A percentile compares a stretch with the other conserved stretches of the same genome.
phyloP scores from a whole-genome alignment of 2,113 vertebrate genomes.

The Pica pica region DNA sequence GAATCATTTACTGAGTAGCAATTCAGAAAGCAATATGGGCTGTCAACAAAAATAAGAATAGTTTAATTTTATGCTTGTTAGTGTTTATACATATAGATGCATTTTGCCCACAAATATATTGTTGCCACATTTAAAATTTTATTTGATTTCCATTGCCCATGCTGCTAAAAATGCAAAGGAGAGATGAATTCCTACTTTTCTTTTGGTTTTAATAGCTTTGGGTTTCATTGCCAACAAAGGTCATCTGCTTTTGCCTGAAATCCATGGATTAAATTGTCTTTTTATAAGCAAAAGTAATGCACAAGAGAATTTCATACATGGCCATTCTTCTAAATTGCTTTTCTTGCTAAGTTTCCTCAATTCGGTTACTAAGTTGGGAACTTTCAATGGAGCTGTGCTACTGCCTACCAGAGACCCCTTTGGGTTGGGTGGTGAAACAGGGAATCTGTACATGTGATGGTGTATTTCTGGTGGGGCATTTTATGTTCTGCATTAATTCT shows the following conservation, averaged over 20 bases:
- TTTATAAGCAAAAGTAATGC: not conserved
- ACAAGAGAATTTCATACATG: not conserved
- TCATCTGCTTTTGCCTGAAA: not conserved
- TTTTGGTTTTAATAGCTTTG: not conserved
- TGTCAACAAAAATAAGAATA: slow-evolving; percentile 27
- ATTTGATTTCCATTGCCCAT: not conserved
- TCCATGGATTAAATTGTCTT: not conserved
- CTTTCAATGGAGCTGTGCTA: rapidly evolving
- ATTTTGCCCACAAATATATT: not conserved
- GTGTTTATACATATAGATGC: not conserved
- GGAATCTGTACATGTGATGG: not conserved
- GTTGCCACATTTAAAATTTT: not conserved
- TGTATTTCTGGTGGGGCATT: not conserved
- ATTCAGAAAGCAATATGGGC: slow-evolving; percentile 15
- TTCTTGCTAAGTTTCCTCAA: not conserved
- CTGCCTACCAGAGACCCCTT: not conserved
- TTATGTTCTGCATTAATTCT: not conserved
- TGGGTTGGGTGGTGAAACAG: rapidly evolving
- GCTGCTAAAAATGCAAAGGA: not conserved
- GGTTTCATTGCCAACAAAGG: not conserved
- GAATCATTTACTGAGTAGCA: not conserved
- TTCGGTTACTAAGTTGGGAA: not conserved
- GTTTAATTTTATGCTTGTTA: not conserved
- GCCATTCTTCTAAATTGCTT: not conserved
- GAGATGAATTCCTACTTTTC: not conserved